phyloP scores from a whole-genome alignment of 2,888 invertebrate genomes.

The Parnassius smintheus region DNA sequence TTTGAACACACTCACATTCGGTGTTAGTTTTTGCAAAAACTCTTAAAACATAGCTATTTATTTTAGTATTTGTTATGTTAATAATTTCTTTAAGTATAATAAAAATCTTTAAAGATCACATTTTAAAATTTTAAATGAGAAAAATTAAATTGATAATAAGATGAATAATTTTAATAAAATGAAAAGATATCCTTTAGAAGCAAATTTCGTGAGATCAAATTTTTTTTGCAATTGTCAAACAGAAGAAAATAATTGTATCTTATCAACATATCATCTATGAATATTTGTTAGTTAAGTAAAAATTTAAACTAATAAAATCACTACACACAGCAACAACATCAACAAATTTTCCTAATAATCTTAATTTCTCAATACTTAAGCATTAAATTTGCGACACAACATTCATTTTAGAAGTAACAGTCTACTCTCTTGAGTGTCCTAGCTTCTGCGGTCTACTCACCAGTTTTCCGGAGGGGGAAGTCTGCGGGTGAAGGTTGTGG shows the following conservation, averaged over 20 bases:
- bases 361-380: not conserved
- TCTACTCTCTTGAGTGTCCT: not conserved
- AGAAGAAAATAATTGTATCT: too few species aligned
- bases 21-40: not conserved
- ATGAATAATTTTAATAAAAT: too few species aligned
- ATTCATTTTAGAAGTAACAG: not conserved
- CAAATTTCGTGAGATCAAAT: too few species aligned
- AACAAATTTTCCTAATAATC: too few species aligned
- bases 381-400: slow-evolving; percentile 1
- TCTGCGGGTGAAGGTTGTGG: slow-evolving; percentile 79
- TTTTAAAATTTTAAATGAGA: too few species aligned
- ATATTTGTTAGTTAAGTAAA: slow-evolving; percentile 15
- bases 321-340: not conserved
- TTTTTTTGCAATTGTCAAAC: too few species aligned
- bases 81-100: too few species aligned
- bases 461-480: slow-evolving; percentile 97
- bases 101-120: too few species aligned
- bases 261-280: too few species aligned
- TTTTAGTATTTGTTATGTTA: not conserved
- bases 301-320: slow-evolving; percentile 2
- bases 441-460: slow-evolving; percentile 74
- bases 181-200: too few species aligned
- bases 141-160: too few species aligned
- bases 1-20: not conserved
- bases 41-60: not conserved